These are phyloP conservation scores for Callithrix jacchus DNA, from an alignment of 2,113 vertebrate species.

Conservation along the genomic window DNA sequence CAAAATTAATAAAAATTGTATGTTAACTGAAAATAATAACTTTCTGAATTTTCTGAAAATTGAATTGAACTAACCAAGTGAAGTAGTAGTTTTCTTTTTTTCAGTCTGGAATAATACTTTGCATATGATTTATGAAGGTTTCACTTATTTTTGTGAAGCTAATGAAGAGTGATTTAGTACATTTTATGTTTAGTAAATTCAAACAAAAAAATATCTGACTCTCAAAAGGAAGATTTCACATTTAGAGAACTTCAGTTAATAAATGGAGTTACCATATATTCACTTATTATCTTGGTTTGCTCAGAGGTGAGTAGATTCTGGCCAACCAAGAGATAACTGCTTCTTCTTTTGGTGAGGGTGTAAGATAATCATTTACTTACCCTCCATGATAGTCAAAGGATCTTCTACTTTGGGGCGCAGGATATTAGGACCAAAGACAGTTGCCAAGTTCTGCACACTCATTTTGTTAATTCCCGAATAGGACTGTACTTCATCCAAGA, in stretches of 20 bases:
- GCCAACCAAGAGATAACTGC: not conserved
- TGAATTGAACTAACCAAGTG: not conserved
- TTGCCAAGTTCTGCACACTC: conserved; percentile 97
- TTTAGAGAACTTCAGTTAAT: not conserved
- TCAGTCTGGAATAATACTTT: not conserved
- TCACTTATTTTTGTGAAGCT: not conserved
- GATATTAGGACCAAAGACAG: conserved; percentile 97
- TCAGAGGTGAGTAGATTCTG: not conserved
- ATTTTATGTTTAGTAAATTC: not conserved
- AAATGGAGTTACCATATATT: not conserved
- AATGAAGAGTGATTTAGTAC: not conserved
- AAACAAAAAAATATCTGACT: not conserved
- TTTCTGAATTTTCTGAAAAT: conserved; percentile 20
- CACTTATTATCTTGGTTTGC: not conserved
- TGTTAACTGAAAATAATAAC: not conserved
- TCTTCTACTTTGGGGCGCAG: conserved; percentile 96
- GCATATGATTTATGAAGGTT: not conserved
- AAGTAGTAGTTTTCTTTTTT: not conserved
- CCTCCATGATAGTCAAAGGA: conserved; percentile 97
- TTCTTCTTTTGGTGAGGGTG: not conserved
- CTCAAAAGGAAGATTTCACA: not conserved
- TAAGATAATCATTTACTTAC: conserved; percentile 79
- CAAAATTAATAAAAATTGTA: not conserved
- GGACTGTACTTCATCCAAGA: conserved; percentile 98
- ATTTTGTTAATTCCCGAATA: conserved; percentile 98